Evolutionary conservation across 2,888 invertebrate genomes (phyloP).

Genomic region (Lottia gigantea): DNA sequence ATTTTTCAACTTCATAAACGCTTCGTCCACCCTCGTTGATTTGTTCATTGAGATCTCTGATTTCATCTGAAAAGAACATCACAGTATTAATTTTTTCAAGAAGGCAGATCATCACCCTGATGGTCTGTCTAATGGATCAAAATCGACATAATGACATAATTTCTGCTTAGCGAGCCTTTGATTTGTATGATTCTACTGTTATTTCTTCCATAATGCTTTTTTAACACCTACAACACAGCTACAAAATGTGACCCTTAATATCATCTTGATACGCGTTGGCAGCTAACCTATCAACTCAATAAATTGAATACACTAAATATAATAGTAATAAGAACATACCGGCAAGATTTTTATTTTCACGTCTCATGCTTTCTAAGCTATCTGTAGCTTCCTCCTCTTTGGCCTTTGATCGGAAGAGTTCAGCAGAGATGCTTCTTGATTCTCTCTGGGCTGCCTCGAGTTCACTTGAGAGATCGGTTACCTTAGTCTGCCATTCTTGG

Average conservation of each 20-base stretch:
- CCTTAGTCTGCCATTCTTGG: constrained; percentile 99
- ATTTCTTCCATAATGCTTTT: no score
- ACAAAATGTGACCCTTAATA: no score
- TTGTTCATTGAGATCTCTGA: constrained; percentile 98
- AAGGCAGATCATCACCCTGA: no score
- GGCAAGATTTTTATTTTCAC: constrained; percentile 92
- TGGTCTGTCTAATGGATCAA: no score
- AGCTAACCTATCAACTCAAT: no score
- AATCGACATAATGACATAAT: no score
- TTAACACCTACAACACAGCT: no score
- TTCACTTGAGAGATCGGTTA: constrained; percentile 85
- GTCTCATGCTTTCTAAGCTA: constrained; percentile 95
- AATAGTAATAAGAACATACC: constrained; percentile 62
- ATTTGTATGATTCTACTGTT: no score
- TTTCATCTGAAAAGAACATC: constrained; percentile 76
- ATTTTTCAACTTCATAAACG: constrained; percentile 98
- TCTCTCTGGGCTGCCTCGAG: constrained; percentile 98
- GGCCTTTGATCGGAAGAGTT: constrained; percentile 96
- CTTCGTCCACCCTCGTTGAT: constrained; percentile 99
- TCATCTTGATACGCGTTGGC: no score
- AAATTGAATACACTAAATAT: neutral
- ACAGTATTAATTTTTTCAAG: no score
- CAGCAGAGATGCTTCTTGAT: constrained; percentile 98
- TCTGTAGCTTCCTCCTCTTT: constrained; percentile 97
- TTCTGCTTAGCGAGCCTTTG: no score